These are phyloP conservation scores for Danaus melanippus DNA, from an alignment of 1,140 invertebrate genomes.

Conservation along the genomic window DNA sequence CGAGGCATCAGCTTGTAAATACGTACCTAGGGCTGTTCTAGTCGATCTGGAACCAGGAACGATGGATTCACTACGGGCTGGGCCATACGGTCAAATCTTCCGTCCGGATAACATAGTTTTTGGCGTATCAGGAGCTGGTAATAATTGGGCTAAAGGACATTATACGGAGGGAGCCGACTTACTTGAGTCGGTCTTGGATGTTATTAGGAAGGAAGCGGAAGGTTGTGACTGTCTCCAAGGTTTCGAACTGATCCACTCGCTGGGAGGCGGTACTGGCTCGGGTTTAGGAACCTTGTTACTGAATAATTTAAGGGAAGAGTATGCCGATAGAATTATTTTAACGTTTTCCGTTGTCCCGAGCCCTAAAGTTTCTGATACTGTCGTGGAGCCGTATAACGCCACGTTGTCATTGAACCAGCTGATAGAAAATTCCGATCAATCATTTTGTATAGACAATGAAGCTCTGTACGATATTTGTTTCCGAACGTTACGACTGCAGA, in stretches of 20 bases:
- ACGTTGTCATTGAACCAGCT: slow-evolving; percentile 83
- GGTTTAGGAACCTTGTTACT: slow-evolving; percentile 81
- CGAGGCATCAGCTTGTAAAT: slow-evolving; percentile 86
- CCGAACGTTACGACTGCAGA: slow-evolving; percentile 83
- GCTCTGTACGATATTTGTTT: slow-evolving; percentile 92
- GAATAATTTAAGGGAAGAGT: slow-evolving; percentile 78
- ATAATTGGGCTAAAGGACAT: slow-evolving; percentile 92
- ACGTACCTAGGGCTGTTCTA: slow-evolving; percentile 90
- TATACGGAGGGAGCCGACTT: slow-evolving; percentile 95
- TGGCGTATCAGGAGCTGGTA: slow-evolving; percentile 79
- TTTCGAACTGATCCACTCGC: slow-evolving; percentile 78
- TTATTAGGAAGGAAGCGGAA: slow-evolving; percentile 91
- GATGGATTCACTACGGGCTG: slow-evolving; percentile 82
- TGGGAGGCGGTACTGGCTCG: slow-evolving; percentile 90
- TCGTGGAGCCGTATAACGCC: slow-evolving; percentile 91
- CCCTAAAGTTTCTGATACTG: slow-evolving; percentile 86
- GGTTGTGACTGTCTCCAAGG: slow-evolving; percentile 84
- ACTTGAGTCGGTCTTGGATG: slow-evolving; percentile 89
- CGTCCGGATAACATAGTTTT: slow-evolving; percentile 89
- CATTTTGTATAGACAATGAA: slow-evolving; percentile 60
- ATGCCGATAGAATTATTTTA: slow-evolving; percentile 87
- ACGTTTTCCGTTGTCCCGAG: slow-evolving; percentile 88
- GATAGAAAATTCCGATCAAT: slow-evolving; percentile 83
- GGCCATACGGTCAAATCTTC: slow-evolving; percentile 89
- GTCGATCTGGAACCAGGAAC: slow-evolving; percentile 90